These are phyloP conservation scores for Phocides pigmalion DNA, from an alignment of 1,140 invertebrate genomes.

Conservation along the genomic window DNA sequence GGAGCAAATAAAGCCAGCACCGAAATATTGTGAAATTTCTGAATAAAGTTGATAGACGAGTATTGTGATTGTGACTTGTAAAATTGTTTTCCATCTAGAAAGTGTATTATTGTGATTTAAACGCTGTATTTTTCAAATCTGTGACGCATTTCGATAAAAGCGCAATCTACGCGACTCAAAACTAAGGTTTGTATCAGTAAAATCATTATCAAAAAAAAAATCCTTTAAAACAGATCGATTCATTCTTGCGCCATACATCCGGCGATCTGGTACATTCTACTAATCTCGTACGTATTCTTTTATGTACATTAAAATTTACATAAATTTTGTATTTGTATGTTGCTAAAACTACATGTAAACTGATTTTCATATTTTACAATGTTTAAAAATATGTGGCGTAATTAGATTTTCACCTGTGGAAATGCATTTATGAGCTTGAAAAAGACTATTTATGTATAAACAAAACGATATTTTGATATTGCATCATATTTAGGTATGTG, in stretches of 20 bases:
- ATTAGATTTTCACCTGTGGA: neutral
- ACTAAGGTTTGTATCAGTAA: neutral
- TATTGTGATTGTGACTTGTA: neutral
- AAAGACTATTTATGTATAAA: neutral
- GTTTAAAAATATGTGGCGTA: neutral
- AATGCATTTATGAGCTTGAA: neutral
- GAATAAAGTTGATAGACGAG: too few species aligned
- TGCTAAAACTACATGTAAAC: neutral
- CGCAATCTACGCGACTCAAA: neutral
- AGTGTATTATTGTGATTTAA: neutral
- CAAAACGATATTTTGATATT: conserved; percentile 18
- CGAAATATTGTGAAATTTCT: too few species aligned
- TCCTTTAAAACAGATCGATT: conserved; percentile 50
- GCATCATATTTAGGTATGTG: too few species aligned
- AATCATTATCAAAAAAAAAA: neutral
- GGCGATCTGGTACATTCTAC: conserved; percentile 56
- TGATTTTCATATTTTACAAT: neutral
- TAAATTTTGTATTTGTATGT: neutral
- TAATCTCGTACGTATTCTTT: neutral
- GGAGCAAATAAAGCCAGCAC: too few species aligned
- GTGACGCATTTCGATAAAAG: neutral
- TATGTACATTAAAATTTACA: neutral
- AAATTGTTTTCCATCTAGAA: neutral
- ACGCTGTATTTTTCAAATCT: neutral
- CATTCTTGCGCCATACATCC: conserved; percentile 51